phyloP scores from a whole-genome alignment of 2,113 vertebrate genomes.

The Irena cyanogastra region DNA sequence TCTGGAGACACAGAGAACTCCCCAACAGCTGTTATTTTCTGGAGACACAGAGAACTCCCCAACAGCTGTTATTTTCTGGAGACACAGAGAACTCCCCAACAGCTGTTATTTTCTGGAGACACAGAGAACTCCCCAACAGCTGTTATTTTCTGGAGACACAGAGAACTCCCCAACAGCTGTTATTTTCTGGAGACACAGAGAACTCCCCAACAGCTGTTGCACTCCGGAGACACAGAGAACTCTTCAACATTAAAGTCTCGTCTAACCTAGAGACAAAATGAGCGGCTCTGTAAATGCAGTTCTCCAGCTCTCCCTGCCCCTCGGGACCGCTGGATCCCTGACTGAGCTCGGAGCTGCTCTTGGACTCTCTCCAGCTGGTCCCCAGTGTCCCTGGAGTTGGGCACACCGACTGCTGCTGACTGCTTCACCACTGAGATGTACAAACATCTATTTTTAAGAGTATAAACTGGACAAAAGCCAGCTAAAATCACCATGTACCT shows the following conservation, averaged over 20 bases:
- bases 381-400: rapidly evolving
- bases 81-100: neutral
- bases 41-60: neutral
- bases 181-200: neutral
- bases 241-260: neutral
- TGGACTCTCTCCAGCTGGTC: neutral
- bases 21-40: too few species aligned
- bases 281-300: neutral
- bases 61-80: neutral
- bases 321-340: rapidly evolving
- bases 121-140: too few species aligned
- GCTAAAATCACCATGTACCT: rapidly evolving
- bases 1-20: neutral
- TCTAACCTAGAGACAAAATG: neutral
- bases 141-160: neutral
- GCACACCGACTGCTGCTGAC: neutral
- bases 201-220: too few species aligned
- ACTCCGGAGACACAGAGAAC: neutral
- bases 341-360: rapidly evolving
- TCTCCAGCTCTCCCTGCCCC: neutral
- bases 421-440: rapidly evolving
- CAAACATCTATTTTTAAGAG: neutral
- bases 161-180: neutral
- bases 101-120: too few species aligned
- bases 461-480: neutral